These are phyloP conservation scores for Dromococcyx pavoninus DNA, from an alignment of 2,797 vertebrate species.

Conservation along the genomic window DNA sequence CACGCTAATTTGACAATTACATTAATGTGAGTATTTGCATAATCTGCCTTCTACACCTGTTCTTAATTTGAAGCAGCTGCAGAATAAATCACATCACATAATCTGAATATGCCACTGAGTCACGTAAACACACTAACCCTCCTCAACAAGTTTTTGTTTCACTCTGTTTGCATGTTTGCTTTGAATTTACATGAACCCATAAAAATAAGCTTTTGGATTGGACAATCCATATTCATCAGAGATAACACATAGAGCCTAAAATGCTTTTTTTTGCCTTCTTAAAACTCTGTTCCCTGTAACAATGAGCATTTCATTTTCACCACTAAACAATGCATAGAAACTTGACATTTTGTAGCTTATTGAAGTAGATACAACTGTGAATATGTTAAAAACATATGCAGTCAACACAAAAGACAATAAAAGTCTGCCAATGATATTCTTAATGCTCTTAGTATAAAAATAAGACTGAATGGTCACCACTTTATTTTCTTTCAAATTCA, in stretches of 20 bases:
- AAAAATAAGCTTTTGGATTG: background rate
- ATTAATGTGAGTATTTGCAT: slow-evolving; percentile 82
- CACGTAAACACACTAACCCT: slow-evolving; percentile 18
- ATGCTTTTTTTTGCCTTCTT: background rate
- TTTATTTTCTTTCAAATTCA: background rate
- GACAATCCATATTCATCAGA: background rate
- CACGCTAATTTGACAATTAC: slow-evolving; percentile 84
- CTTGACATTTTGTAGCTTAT: background rate
- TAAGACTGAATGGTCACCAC: background rate
- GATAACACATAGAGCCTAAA: background rate
- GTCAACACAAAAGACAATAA: background rate
- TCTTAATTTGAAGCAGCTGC: slow-evolving; percentile 83
- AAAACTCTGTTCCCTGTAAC: background rate
- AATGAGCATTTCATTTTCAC: background rate
- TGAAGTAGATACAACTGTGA: background rate
- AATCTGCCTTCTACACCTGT: slow-evolving; percentile 82
- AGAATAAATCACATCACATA: slow-evolving; percentile 70
- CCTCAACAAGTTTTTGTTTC: slow-evolving; percentile 12
- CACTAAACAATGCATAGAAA: background rate
- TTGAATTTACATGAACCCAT: slow-evolving; percentile 4
- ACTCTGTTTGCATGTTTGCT: slow-evolving; percentile 12
- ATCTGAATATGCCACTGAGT: slow-evolving; percentile 61
- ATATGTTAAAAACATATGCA: background rate
- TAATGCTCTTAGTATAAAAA: background rate
- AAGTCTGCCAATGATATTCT: background rate